Percentiles rank a stretch among this genome's conserved stretches.
phyloP scores from a whole-genome alignment of 2,888 invertebrate species.

The Synanthedon vespiformis region DNA sequence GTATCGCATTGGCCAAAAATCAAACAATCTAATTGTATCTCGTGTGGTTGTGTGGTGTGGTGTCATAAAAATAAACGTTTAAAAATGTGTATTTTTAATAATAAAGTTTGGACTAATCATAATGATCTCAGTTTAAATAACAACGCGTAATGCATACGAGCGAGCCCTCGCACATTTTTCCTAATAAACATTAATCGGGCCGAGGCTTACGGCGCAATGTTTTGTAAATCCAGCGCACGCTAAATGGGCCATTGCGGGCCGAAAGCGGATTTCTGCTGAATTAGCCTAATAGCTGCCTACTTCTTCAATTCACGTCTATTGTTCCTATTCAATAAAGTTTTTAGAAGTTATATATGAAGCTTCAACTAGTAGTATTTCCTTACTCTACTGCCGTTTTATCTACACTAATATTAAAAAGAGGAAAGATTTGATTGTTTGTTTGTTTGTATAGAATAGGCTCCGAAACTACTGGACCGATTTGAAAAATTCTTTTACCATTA shows the following conservation, averaged over 20 bases:
- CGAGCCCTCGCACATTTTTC: conserved; percentile 43
- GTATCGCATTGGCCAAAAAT: too few species aligned
- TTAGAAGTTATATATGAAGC: background rate
- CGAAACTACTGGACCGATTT: too few species aligned
- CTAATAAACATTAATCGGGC: conserved; percentile 53
- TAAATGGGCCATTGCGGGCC: conserved; percentile 56
- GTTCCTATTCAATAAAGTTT: background rate
- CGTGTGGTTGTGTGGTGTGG: too few species aligned
- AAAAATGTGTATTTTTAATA: too few species aligned
- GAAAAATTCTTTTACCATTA: too few species aligned
- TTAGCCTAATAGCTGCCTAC: conserved; percentile 52
- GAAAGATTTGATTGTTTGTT: too few species aligned
- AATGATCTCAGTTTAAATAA: background rate
- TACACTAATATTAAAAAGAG: too few species aligned
- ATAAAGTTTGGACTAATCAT: background rate
- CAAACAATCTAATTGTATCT: too few species aligned
- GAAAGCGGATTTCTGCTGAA: conserved; percentile 50
- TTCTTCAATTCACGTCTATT: conserved; percentile 26
- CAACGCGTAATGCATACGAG: conserved; percentile 4
- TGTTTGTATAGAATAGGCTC: too few species aligned
- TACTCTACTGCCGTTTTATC: too few species aligned
- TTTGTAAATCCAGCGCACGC: conserved; percentile 49
- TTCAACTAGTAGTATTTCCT: too few species aligned
- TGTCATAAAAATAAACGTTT: too few species aligned
- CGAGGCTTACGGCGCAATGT: conserved; percentile 44